Evolutionary conservation across 1,140 invertebrate genomes (phyloP).

Genomic region (Spodoptera litura): DNA sequence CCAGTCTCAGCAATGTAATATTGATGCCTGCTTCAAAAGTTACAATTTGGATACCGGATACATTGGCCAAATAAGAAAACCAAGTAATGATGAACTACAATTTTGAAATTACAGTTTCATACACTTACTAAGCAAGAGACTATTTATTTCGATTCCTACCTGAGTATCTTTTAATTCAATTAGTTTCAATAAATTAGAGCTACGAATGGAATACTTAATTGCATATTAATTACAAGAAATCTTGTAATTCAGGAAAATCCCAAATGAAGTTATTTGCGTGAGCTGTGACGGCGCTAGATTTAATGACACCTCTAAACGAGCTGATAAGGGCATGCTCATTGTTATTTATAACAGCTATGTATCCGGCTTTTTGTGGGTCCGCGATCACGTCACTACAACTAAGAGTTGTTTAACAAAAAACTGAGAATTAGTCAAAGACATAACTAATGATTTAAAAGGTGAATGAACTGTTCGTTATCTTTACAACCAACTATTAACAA

Average conservation of each 20-base stretch:
- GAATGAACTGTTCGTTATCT: constrained; percentile 43
- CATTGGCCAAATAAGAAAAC: neutral
- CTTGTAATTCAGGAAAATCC: constrained; percentile 15
- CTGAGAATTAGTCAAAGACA: constrained; percentile 31
- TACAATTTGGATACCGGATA: neutral
- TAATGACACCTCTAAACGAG: constrained; percentile 27
- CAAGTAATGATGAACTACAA: neutral
- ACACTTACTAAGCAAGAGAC: neutral
- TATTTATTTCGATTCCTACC: neutral
- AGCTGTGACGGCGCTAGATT: constrained; percentile 10
- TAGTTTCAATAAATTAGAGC: neutral
- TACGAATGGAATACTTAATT: neutral
- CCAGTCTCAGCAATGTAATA: neutral
- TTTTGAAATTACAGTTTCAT: neutral
- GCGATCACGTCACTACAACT: constrained; percentile 52
- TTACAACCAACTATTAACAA: constrained; percentile 40
- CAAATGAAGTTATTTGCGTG: constrained; percentile 13
- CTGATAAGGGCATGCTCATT: constrained; percentile 37
- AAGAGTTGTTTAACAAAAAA: constrained; percentile 28
- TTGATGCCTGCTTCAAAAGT: constrained; percentile 8
- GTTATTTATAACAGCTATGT: constrained; percentile 43
- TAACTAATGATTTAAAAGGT: constrained; percentile 30
- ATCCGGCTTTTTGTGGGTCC: constrained; percentile 58
- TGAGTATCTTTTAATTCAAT: neutral
- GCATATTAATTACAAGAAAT: neutral